phyloP scores from a whole-genome alignment of 2,888 invertebrate species.

The Lydus trimaculatus region DNA sequence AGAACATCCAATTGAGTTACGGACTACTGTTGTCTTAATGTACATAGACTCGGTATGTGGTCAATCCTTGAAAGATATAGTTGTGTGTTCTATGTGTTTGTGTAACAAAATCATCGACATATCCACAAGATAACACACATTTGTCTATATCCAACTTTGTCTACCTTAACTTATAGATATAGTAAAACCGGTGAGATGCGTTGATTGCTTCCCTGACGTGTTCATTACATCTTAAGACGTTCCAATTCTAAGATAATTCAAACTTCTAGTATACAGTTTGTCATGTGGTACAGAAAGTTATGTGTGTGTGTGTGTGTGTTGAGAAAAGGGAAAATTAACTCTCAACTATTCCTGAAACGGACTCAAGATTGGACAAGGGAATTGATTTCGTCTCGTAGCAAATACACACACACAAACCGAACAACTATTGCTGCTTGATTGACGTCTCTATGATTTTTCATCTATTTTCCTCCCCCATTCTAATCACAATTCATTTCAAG shows the following conservation, averaged over 20 bases:
- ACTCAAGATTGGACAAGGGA: constrained; percentile 7
- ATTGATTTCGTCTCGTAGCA: not conserved
- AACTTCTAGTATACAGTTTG: constrained; percentile 40
- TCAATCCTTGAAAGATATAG: constrained; percentile 9
- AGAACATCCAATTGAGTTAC: constrained; percentile 7
- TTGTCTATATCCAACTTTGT: not conserved
- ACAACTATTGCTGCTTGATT: not conserved
- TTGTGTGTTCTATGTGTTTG: not conserved
- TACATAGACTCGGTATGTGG: not conserved
- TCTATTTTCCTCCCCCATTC: not conserved
- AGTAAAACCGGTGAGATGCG: constrained; percentile 44
- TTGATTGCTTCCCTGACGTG: constrained; percentile 53
- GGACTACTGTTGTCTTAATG: not conserved
- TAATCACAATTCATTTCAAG: not conserved
- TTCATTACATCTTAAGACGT: constrained; percentile 49
- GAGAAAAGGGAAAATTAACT: constrained; percentile 29
- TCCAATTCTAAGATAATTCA: constrained; percentile 46
- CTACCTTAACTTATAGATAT: not conserved
- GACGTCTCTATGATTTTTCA: constrained; percentile 2
- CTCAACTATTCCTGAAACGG: constrained; percentile 11
- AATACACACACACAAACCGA: not conserved
- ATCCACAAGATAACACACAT: not conserved
- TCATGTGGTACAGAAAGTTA: constrained; percentile 33
- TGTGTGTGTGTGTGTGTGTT: constrained; percentile 22
- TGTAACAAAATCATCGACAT: not conserved